Base-by-base conservation (phyloP, 2,113 vertebrate genomes). In the Phaethornis superciliosus region DNA sequence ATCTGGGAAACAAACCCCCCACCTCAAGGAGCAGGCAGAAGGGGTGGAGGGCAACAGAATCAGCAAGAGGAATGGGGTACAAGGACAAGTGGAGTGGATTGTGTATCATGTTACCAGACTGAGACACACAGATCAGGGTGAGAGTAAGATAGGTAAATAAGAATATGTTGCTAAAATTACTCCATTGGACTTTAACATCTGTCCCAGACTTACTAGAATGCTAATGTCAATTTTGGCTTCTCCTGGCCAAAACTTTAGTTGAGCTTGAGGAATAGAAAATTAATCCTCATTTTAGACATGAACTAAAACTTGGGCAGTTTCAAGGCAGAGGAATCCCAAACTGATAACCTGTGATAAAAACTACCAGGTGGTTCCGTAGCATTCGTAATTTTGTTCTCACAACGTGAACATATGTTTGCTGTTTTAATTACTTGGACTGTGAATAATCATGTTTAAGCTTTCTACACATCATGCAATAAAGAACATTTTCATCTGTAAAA, bases 11-110 rank as follows among this genome's bases (percentile, higher is more conserved):
- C 2, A 67, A 55, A 35, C 6, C 5, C 5, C 37, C 15, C 1
- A 1, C 1, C 2, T 6, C 0, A 0, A 16, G 19, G 23, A 92
- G 12, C 2, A 12, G 9, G 20, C 16, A 23, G 13, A 79, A 9
- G 2, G 20, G 8, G 3, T 27, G 42, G 88, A 77, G 12, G 3
- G 37, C 21, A 78, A 8, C 15, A 69, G 17, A 21, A 51, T 0
- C 5, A 51, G 23, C 0, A 1, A 74, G 47, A 67, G 15, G 26
- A 21, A 44, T 44, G 40, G 30, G 28, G 6, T 76, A 24, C 15
- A 35, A n/a, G 32, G 10, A 23, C 55, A 74, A 32, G 10, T 9
- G 4, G 4, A 21, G 9, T 7, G 4, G 8, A 16, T 21, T 0
- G 35, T 63, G 6, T 44, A 47, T 83, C 63, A 28, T 47, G 24